phyloP scores from a whole-genome alignment of 1,140 invertebrate species.

The Drosophila elegans region DNA sequence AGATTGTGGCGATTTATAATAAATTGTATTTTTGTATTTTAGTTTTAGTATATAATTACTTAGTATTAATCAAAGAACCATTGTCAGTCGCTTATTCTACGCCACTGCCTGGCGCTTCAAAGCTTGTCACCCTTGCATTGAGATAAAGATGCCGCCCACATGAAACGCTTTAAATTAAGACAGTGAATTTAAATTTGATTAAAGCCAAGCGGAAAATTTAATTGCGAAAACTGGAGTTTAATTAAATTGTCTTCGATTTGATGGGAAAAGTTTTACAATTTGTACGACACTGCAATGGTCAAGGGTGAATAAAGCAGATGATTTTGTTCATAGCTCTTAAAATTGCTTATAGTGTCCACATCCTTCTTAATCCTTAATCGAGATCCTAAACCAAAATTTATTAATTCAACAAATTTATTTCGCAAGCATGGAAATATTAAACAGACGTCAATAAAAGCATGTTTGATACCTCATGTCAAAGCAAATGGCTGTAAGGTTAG shows the following conservation, averaged over 20 bases:
- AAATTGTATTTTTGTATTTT: too few relatives aligned
- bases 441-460: conserved; percentile 13
- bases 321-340: too few relatives aligned
- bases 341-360: too few relatives aligned
- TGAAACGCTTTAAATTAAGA: conserved; percentile 32
- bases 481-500: conserved; percentile 15
- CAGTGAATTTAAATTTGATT: conserved; percentile 76
- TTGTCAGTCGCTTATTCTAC: not conserved
- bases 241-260: conserved; percentile 46
- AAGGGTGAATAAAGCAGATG: not conserved
- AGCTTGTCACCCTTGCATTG: conserved; percentile 20
- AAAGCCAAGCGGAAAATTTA: conserved; percentile 58
- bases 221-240: conserved; percentile 60
- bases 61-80: too few relatives aligned
- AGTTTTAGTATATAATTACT: too few relatives aligned
- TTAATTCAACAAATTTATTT: too few relatives aligned
- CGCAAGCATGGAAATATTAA: not conserved
- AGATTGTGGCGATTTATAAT: too few relatives aligned
- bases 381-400: not conserved
- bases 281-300: not conserved
- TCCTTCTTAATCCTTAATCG: too few relatives aligned
- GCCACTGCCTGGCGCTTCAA: conserved; percentile 34
- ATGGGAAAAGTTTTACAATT: conserved; percentile 28
- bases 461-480: conserved; percentile 25
- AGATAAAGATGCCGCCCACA: conserved; percentile 55